Evolutionary conservation across 2,888 invertebrate species (phyloP).

Genomic region (Thera obeliscata): DNA sequence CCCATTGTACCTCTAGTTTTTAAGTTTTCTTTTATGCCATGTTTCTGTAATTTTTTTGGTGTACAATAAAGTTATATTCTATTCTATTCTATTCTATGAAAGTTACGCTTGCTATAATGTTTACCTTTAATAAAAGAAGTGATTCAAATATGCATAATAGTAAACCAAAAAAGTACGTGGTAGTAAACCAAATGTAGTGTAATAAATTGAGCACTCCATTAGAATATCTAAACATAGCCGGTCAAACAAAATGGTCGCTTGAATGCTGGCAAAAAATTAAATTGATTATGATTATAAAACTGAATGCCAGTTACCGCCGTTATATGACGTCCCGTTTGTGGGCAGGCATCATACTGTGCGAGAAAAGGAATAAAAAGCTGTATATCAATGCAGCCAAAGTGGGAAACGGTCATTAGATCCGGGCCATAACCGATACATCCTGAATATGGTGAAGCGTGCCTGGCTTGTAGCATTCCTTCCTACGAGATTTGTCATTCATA

Average conservation of each 20-base stretch:
- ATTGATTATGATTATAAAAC: conserved; percentile 62
- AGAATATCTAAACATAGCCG: conserved; percentile 21
- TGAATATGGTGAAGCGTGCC: conserved; percentile 80
- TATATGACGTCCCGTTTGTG: conserved; percentile 76
- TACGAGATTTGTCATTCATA: conserved; percentile 73
- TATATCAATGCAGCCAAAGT: conserved; percentile 69
- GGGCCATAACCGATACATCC: conserved; percentile 80
- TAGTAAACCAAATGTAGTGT: neutral
- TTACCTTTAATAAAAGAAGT: too few species aligned
- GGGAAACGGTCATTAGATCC: conserved; percentile 80
- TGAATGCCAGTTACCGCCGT: conserved; percentile 69
- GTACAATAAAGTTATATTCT: too few species aligned
- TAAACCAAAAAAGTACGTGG: too few species aligned
- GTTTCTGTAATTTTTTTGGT: too few species aligned
- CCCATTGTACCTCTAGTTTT: too few species aligned
- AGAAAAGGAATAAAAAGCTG: conserved; percentile 75
- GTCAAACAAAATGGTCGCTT: conserved; percentile 30
- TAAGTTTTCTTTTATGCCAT: too few species aligned
- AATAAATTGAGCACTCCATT: neutral
- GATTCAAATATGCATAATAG: neutral
- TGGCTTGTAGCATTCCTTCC: conserved; percentile 52
- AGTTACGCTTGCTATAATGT: too few species aligned
- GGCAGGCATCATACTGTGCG: conserved; percentile 61
- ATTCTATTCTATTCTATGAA: too few species aligned
- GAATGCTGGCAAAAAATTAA: conserved; percentile 47